Base-by-base conservation (phyloP, 2,113 vertebrate genomes). In the human (Homo sapiens) region DNA sequence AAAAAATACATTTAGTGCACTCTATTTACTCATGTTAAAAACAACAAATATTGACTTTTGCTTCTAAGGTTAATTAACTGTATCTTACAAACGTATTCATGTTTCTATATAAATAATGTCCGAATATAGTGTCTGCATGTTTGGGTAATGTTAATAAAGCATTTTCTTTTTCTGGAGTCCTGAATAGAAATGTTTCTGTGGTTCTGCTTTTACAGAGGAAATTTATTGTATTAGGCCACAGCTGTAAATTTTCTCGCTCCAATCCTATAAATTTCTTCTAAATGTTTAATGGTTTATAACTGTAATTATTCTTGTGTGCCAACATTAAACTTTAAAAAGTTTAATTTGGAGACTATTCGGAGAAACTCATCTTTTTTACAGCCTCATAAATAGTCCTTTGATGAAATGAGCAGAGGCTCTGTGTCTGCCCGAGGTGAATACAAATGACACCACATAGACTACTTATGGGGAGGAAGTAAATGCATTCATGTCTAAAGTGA, bases 271-370 rank as follows among this genome's bases (percentile, higher is more conserved):
- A 99, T 99, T 99, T 99, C 93, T 82, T 98, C 98, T 98, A 99
- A 99, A 98, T 98, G 95, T 98, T 98, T 99, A 99, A 99, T 98
- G 98, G 98, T 98, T 99, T 99, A 98, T 99, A 99, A 99, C 98
- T 98, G 98, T 98, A 99, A 99, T 99, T 99, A 99, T 99, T 99
- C 98, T 98, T 99, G 97, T 99, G 97, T 98, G 98, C 98, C 98
- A 98, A 97, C 98, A 99, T 99, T 99, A 99, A 99, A 99, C 95
- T 99, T 99, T 99, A 98, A 99, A 98, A 99, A 99, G 98, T 99
- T 99, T 99, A 98, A 99, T 99, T 99, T 99, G 98, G 98, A 98
- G 97, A 98, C 96, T 98, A 98, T 99, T 99, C 2, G 3, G 96
- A 98, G 98, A 98, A 99, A 99, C 98, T 98, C 97, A 99, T 99